These are phyloP conservation scores for Brotula barbata DNA, from an alignment of 2,797 vertebrate species.

Conservation along the genomic window DNA sequence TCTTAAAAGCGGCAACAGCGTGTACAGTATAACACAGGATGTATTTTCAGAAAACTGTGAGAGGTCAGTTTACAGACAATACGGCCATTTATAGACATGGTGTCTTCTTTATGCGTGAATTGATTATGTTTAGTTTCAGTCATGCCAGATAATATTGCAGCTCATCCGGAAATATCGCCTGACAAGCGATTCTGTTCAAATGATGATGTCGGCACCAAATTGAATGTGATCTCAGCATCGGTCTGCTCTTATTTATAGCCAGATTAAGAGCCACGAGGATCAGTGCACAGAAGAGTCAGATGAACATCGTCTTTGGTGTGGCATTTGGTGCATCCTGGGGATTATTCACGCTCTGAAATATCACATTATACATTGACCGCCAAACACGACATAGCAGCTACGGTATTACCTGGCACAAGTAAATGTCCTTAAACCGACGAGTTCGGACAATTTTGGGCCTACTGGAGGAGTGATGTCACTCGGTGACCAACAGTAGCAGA, in stretches of 20 bases:
- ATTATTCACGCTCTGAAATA: slow-evolving; percentile 52
- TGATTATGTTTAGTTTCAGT: too few species aligned
- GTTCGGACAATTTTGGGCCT: slow-evolving; percentile 9
- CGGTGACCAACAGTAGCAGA: not conserved
- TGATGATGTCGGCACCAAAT: slow-evolving; percentile 53
- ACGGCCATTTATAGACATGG: too few species aligned
- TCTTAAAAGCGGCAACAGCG: slow-evolving; percentile 34
- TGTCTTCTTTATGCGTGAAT: too few species aligned
- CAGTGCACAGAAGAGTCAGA: slow-evolving; percentile 44
- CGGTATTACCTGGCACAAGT: not conserved
- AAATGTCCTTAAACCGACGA: slow-evolving; percentile 7
- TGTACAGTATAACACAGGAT: slow-evolving; percentile 13
- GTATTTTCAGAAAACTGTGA: not conserved
- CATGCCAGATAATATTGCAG: not conserved
- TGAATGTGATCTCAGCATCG: slow-evolving; percentile 67
- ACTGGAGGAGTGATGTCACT: too few species aligned
- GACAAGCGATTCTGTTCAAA: slow-evolving; percentile 52
- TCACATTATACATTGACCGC: slow-evolving; percentile 7
- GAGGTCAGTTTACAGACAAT: not conserved
- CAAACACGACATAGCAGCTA: slow-evolving; percentile 2
- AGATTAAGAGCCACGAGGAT: slow-evolving; percentile 69
- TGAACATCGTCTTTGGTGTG: slow-evolving; percentile 35
- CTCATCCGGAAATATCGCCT: slow-evolving; percentile 17
- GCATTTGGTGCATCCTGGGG: slow-evolving; percentile 42
- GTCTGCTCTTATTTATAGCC: slow-evolving; percentile 69